Conservation (phyloP, 2,113 vertebrate species). For the Gallinago paraguaiae region DNA sequence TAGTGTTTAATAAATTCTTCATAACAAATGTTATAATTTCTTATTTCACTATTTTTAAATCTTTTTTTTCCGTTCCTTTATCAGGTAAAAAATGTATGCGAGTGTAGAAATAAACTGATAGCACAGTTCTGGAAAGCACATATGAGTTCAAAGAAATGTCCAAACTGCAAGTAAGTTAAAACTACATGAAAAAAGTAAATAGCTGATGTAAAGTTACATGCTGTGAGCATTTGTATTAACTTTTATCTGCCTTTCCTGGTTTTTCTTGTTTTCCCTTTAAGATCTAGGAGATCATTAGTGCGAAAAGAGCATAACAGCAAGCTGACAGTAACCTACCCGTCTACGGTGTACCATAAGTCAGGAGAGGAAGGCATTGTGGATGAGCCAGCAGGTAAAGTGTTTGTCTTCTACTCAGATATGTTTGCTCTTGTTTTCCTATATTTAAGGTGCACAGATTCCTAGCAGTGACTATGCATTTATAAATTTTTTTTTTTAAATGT, state of each 20-base stretch:
- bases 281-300: slow-evolving; percentile 77
- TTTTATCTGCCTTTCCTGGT: not conserved
- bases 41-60: not conserved
- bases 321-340: slow-evolving; percentile 83
- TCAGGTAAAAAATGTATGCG: slow-evolving; percentile 92
- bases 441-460: not conserved
- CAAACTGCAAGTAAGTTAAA: slow-evolving; percentile 87
- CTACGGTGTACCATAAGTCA: slow-evolving; percentile 38
- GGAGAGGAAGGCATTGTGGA: not conserved
- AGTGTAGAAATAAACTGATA: slow-evolving; percentile 83
- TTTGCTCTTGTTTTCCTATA: not conserved
- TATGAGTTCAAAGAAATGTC: slow-evolving; percentile 84
- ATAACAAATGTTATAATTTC: not conserved
- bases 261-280: slow-evolving; percentile 20
- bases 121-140: slow-evolving; percentile 87
- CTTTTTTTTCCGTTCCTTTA: not conserved
- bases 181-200: not conserved
- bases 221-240: not conserved
- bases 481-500: not conserved
- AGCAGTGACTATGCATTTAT: not conserved
- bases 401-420: not conserved
- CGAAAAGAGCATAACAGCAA: slow-evolving; percentile 95
- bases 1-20: not conserved
- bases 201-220: not conserved
- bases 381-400: slow-evolving; percentile 12